Evolutionary conservation across 1,140 invertebrate genomes (phyloP), one percentile per base, ranked within the genome.

Genomic region (Zaprionus ornatus): DNA sequence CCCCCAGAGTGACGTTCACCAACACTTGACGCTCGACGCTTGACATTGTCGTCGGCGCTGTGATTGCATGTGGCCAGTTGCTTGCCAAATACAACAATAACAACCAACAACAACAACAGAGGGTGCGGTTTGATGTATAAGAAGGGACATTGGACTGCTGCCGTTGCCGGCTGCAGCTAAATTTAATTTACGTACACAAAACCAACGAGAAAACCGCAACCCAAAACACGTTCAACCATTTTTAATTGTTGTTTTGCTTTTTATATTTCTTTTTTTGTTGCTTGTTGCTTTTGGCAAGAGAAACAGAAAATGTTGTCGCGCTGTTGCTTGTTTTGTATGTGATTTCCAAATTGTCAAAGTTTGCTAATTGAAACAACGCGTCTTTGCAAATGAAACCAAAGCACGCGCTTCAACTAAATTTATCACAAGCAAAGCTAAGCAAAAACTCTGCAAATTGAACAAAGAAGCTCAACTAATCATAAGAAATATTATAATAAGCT

Each of bases 271-370:
- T 50, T 37, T n/a, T 70, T 55, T 40, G 61, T 50, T 76, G n/a
- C 2, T 45, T 45, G n/a, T 45, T 17, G n/a, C n/a, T 45, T 55
- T 76, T 76, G 74, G 74, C 74, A 70, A 69, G 80, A 69, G 73
- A 79, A 59, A 69, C 66, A 78, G 77, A 54, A 77, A 79, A 80
- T 77, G 73, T 64, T 37, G 29, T 77, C 57, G 52, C n/a, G n/a
- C n/a, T 66, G 13, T 66, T 0, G 45, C 32, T 80, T 80, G 64
- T 70, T 79, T 60, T 67, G 37, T 70, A 6, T 17, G 40, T 80
- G 50, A 64, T 70, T 71, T 83, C 77, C 71, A 83, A 83, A 74
- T 77, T 88, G 85, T 70, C 70, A 88, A 79, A 79, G 66, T 83
- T 74, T 67, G 77, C 68, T 87, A 88, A 88, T 88, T 87, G 54